phyloP scores from a whole-genome alignment of 2,888 invertebrate genomes.

The Pocota personata region DNA sequence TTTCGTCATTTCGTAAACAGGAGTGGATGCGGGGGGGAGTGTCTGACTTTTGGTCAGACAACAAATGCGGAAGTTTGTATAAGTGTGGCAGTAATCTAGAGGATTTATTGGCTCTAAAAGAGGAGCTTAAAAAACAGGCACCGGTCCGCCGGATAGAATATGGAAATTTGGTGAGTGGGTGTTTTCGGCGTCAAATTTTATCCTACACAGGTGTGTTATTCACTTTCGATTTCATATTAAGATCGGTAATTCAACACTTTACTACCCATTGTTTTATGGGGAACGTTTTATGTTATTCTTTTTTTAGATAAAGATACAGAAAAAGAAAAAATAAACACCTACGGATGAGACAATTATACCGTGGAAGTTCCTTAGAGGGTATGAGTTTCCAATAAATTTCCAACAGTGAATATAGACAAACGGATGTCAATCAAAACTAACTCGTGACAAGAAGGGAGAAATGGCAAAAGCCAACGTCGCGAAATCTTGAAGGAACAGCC shows the following conservation, averaged over 20 bases:
- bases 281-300: not conserved
- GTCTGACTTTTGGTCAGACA: slow-evolving; percentile 18
- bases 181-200: not conserved
- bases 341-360: too few relatives aligned
- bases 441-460: too few relatives aligned
- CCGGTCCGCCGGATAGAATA: not conserved
- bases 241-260: not conserved
- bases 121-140: not conserved
- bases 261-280: not conserved
- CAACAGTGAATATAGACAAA: too few relatives aligned
- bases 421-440: too few relatives aligned
- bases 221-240: slow-evolving; percentile 21
- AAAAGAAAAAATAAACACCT: too few relatives aligned
- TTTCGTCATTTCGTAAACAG: slow-evolving; percentile 46
- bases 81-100: slow-evolving; percentile 23
- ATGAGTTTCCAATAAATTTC: too few relatives aligned
- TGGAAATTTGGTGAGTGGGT: slow-evolving; percentile 11
- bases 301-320: not conserved
- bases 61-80: slow-evolving; percentile 53
- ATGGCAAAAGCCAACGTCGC: too few relatives aligned
- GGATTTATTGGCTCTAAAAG: slow-evolving; percentile 29
- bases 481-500: too few relatives aligned
- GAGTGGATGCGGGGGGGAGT: not conserved
- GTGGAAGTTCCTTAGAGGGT: too few relatives aligned
- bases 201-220: slow-evolving; percentile 10